Conservation (phyloP, 2,888 invertebrate genomes). For the Sericinus montela region DNA sequence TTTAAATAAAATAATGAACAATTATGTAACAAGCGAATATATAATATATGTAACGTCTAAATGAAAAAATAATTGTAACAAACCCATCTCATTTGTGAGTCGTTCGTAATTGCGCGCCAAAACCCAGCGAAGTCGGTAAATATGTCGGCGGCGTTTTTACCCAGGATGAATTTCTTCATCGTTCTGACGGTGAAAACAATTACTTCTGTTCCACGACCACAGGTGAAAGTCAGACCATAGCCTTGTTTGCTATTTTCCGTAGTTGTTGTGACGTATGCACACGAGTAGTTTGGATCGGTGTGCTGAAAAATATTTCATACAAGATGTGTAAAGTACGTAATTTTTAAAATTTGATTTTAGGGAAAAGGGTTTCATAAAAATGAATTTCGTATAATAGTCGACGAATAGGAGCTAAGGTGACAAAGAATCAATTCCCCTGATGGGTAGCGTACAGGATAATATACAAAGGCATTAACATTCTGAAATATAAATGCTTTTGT, state of each 20-base stretch:
- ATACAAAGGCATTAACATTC: too few species aligned
- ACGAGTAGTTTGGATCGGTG: constrained; percentile 93
- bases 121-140: constrained; percentile 87
- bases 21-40: too few species aligned
- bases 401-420: too few species aligned
- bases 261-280: constrained; percentile 91
- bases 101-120: constrained; percentile 90
- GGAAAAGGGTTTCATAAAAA: too few species aligned
- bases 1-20: too few species aligned
- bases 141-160: constrained; percentile 83
- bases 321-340: too few species aligned
- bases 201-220: constrained; percentile 93
- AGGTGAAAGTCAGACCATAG: constrained; percentile 92
- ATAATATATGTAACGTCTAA: too few species aligned
- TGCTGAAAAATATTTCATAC: constrained; percentile 81
- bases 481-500: too few species aligned
- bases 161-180: constrained; percentile 84
- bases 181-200: constrained; percentile 87
- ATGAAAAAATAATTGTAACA: background rate
- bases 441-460: too few species aligned
- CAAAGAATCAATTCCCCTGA: too few species aligned
- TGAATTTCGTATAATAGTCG: too few species aligned
- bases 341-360: too few species aligned
- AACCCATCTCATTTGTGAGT: constrained; percentile 96
- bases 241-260: constrained; percentile 83